Percentiles rank a stretch among this genome's conserved stretches.
phyloP scores from a whole-genome alignment of 2,797 vertebrate species.

The Tauraco hartlaubi region DNA sequence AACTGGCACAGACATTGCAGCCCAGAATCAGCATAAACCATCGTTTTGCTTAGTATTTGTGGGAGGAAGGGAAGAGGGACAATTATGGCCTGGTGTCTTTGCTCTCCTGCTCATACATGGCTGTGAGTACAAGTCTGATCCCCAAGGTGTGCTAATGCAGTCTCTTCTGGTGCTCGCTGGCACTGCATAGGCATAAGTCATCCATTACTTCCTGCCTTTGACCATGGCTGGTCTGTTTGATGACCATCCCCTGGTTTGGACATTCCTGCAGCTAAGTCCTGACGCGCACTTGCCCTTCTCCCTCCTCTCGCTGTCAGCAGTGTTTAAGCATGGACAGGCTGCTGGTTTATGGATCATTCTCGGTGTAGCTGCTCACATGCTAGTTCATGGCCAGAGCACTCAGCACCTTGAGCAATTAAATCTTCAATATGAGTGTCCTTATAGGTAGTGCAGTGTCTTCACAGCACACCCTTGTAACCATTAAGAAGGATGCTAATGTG shows the following conservation, averaged over 20 bases:
- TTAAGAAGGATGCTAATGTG: not conserved
- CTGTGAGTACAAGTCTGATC: not conserved
- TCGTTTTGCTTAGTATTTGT: not conserved
- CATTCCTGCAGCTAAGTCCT: not conserved
- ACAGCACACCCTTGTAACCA: not conserved
- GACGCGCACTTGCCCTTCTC: rapidly evolving
- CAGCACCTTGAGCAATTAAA: not conserved
- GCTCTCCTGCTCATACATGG: not conserved
- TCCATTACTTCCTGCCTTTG: not conserved
- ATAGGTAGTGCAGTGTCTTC: not conserved
- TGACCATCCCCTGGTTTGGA: not conserved
- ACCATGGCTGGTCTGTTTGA: not conserved
- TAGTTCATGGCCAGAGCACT: not conserved
- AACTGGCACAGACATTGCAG: not conserved
- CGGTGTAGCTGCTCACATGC: not conserved
- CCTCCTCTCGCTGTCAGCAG: not conserved
- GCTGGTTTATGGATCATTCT: not conserved
- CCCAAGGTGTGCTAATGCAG: not conserved
- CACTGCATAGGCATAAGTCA: not conserved
- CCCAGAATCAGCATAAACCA: not conserved
- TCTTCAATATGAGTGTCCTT: not conserved
- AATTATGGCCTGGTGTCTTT: not conserved
- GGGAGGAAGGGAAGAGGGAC: not conserved
- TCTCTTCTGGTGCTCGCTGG: not conserved
- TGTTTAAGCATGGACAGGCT: not conserved